Evolutionary conservation across 1,140 invertebrate genomes (phyloP).

Genomic region (Phortica variegata): DNA sequence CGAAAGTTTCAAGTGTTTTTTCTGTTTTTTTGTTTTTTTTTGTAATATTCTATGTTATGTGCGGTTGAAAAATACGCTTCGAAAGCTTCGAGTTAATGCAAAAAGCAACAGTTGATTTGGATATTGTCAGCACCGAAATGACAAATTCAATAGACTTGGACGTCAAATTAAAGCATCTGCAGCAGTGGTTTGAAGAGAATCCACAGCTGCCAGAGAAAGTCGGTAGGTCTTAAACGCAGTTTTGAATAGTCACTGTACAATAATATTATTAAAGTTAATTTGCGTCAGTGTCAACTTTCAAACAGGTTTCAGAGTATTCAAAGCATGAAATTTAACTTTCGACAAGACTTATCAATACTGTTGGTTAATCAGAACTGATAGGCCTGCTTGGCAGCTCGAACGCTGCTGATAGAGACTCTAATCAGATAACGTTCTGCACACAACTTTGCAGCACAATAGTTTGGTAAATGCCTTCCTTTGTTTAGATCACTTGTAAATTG

Average conservation of each 20-base stretch:
- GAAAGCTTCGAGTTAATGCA: too few species aligned
- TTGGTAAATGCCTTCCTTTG: too few species aligned
- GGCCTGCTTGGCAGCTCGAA: too few species aligned
- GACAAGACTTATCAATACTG: background rate
- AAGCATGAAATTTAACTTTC: background rate
- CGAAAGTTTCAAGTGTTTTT: too few species aligned
- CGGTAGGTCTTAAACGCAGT: constrained; percentile 24
- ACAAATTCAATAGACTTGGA: constrained; percentile 7
- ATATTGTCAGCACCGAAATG: too few species aligned
- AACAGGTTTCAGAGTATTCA: too few species aligned
- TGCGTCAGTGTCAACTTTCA: too few species aligned
- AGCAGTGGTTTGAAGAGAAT: constrained; percentile 39
- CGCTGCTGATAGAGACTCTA: too few species aligned
- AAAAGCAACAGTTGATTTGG: too few species aligned
- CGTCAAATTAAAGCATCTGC: constrained; percentile 25
- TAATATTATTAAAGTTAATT: background rate
- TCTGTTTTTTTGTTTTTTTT: background rate
- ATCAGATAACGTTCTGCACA: too few species aligned
- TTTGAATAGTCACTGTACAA: background rate
- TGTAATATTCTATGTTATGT: background rate
- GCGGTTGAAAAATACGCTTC: too few species aligned
- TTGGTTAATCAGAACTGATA: constrained; percentile 7
- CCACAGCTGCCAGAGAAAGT: constrained; percentile 42
- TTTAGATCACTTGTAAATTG: background rate
- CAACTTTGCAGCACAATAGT: too few species aligned